Evolutionary conservation across 2,113 vertebrate species (phyloP).

Genomic region (Chiloscyllium plagiosum): DNA sequence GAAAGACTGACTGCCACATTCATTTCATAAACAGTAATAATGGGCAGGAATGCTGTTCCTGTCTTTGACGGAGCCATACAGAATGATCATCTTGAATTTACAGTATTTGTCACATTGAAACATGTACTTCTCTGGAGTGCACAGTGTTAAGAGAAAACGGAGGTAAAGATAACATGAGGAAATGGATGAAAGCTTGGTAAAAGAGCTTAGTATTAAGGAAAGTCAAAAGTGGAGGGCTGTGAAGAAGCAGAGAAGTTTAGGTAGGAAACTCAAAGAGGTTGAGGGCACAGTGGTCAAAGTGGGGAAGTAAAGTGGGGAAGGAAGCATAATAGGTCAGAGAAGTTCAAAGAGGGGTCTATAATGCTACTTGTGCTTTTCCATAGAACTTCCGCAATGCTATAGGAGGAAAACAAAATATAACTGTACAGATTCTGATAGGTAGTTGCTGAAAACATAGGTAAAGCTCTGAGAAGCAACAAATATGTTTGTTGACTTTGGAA

Average conservation of each 20-base stretch:
- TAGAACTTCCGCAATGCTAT: neutral
- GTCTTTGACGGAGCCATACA: neutral
- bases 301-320: neutral
- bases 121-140: neutral
- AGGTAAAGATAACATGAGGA: neutral
- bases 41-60: neutral
- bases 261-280: neutral
- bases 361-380: neutral
- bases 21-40: neutral
- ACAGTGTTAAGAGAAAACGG: neutral
- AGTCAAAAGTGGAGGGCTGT: neutral
- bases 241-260: neutral
- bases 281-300: neutral
- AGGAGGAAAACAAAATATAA: neutral
- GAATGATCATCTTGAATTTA: neutral
- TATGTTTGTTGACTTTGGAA: neutral
- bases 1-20: conserved; percentile 6
- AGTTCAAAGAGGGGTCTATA: neutral
- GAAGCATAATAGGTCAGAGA: neutral
- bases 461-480: neutral
- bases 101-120: neutral
- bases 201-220: neutral
- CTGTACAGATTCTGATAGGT: neutral
- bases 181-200: neutral
- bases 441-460: neutral